phyloP scores from a whole-genome alignment of 37 sponge, comb jelly and placozoan genomes.

The Eunapius fragilis region DNA sequence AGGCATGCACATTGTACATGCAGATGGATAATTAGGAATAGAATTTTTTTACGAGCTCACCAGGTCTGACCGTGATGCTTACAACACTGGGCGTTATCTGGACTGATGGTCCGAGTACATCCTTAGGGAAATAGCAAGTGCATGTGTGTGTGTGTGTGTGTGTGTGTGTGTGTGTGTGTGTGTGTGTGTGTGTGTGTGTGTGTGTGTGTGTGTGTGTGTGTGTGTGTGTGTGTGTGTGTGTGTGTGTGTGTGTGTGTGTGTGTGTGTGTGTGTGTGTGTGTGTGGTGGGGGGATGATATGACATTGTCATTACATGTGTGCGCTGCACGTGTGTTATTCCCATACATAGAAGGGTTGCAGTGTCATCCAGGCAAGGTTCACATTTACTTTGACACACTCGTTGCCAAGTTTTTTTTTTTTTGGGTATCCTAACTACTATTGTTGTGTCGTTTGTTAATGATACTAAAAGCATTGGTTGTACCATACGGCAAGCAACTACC shows the following conservation, averaged over 20 bases:
- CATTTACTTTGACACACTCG: too few species aligned
- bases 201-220: background rate
- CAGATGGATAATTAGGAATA: too few species aligned
- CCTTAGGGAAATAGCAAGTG: background rate
- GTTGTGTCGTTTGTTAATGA: too few species aligned
- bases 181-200: background rate
- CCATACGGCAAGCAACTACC: too few species aligned
- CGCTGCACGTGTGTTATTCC: background rate
- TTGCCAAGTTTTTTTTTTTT: too few species aligned
- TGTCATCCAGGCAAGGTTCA: too few species aligned
- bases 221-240: background rate
- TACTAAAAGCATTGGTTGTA: too few species aligned
- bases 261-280: background rate
- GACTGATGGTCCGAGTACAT: too few species aligned
- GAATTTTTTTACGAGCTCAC: constrained; percentile 42
- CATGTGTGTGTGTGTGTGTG: background rate
- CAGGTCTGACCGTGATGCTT: constrained; percentile 59
- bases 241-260: background rate
- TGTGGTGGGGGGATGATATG: background rate
- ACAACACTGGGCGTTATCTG: constrained; percentile 64
- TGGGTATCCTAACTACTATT: too few species aligned
- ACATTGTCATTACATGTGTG: background rate
- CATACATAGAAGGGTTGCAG: too few species aligned
- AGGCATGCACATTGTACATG: too few species aligned
- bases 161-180: background rate